These are phyloP conservation scores for Microctenopoma stevenorrisi DNA, from an alignment of 2,797 vertebrate species.

Conservation along the genomic window DNA sequence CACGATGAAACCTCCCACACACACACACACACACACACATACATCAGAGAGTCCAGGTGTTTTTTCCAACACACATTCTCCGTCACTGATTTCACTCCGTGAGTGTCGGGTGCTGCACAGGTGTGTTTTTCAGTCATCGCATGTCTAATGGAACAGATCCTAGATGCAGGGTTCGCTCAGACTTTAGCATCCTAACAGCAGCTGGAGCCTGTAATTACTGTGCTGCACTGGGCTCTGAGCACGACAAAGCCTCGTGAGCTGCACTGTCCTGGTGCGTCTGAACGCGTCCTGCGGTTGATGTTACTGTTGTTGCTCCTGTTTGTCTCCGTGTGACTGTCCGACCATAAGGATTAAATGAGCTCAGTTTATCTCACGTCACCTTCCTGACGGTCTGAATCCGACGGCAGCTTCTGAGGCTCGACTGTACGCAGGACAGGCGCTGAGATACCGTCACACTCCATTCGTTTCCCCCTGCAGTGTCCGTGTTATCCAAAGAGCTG, in stretches of 20 bases:
- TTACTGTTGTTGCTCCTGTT: not conserved
- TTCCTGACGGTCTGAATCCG: conserved; percentile 10
- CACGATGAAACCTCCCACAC: not conserved
- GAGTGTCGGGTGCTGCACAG: no score
- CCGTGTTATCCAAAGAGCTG: conserved; percentile 62
- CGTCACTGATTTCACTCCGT: no score
- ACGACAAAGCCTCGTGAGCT: no score
- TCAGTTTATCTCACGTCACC: conserved; percentile 2
- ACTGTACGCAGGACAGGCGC: not conserved
- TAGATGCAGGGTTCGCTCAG: not conserved
- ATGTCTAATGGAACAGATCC: not conserved
- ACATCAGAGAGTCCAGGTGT: no score
- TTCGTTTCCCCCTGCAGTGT: conserved; percentile 49
- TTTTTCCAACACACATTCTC: no score
- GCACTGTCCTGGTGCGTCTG: no score
- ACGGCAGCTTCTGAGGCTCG: not conserved
- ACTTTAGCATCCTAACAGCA: not conserved
- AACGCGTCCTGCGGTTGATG: no score
- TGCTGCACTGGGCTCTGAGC: no score
- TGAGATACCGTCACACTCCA: conserved; percentile 34
- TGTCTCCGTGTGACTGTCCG: not conserved
- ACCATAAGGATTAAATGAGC: not conserved
- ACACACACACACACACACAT: not conserved
- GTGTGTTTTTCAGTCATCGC: not conserved
- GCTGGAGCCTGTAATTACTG: not conserved